Base-by-base conservation (phyloP, 2,797 vertebrate genomes). In the Hyperoplus lanceolatus region DNA sequence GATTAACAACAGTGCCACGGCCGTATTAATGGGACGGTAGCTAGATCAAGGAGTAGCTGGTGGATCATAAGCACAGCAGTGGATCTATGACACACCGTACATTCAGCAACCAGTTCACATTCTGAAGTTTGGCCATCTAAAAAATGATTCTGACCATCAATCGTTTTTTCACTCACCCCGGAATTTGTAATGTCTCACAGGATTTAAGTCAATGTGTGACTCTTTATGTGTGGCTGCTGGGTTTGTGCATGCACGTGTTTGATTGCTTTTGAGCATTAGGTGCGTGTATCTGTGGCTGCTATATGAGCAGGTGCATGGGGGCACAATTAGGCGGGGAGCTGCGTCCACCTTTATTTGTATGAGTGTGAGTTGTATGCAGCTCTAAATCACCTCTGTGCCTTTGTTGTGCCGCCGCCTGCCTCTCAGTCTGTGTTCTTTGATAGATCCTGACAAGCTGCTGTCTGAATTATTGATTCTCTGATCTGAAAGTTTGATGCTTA, bases 401-500 rank as follows among this genome's bases (percentile, higher is more conserved):
- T 81, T 83, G 89, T 91, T 72, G n/a, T 78, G 57, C 73, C n/a
- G 41, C 74, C 29, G 80, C 77, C 67, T 89, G 73, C 79, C 86
- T 80, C 88, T 87, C 80, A 75, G 76, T 81, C 87, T 88, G 87
- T 85, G 86, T 87, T 87, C 84, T 50, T 83, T 89, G 92, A 94
- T 93, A 88, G 91, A 92, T 92, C 85, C 90, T 89, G 91, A 94
- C 93, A 93, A 90, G 90, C 88, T 83, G 83, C 87, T 69, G 90
- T 88, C 92, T 94, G 91, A 94, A 94, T 95, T 93, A 95, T 95
- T 95, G 93, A 95, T 95, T 81, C 81, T 80, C 81, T 90, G 92
- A 93, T 94, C 90, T 95, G 90, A 94, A 95, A 94, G 92, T 94
- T 95, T 94, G 93, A 95, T 95, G 92, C 90, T 88, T 91, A 70